Percentiles rank a stretch among this genome's conserved stretches.
Conservation (phyloP, 2,797 vertebrate genomes). For the Enteromius fasciolatus region DNA sequence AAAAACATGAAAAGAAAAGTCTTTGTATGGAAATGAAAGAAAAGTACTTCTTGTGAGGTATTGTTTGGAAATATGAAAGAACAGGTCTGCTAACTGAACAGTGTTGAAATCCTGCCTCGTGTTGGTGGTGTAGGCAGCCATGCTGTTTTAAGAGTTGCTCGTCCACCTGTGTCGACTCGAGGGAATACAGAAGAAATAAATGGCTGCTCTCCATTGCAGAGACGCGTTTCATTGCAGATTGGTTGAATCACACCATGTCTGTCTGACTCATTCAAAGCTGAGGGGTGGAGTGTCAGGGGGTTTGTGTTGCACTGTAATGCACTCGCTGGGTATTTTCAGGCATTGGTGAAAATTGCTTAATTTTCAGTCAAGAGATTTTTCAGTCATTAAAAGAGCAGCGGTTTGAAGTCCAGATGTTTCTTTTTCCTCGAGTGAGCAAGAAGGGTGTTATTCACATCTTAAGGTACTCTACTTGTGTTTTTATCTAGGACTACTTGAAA, state of each 20-base stretch:
- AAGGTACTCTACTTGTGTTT: not conserved
- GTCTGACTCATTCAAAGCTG: conserved; percentile 10
- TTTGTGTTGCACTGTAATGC: conserved; percentile 23
- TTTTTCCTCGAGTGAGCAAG: conserved; percentile 2
- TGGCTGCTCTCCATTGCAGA: conserved; percentile 26
- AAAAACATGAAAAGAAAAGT: not conserved
- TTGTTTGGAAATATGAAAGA: conserved; percentile 14
- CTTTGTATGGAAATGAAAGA: conserved; percentile 26
- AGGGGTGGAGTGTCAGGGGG: conserved; percentile 9
- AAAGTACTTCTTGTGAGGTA: not conserved
- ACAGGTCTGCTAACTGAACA: not conserved
- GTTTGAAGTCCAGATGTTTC: conserved; percentile 22
- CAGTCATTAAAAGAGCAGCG: not conserved
- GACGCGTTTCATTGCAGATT: conserved; percentile 2
- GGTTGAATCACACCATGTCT: not conserved
- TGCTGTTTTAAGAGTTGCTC: conserved; percentile 5
- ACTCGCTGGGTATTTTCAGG: conserved; percentile 20
- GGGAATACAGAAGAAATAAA: conserved; percentile 29
- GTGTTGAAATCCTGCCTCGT: conserved; percentile 9
- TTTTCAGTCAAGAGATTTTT: conserved; percentile 12
- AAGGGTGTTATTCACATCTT: not conserved
- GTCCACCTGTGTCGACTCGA: conserved; percentile 1
- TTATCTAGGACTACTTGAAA: not conserved
- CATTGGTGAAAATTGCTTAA: conserved; percentile 9
- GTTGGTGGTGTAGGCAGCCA: not conserved